Base-by-base conservation (phyloP, 2,113 vertebrate genomes). In the Fukomys damarensis region DNA sequence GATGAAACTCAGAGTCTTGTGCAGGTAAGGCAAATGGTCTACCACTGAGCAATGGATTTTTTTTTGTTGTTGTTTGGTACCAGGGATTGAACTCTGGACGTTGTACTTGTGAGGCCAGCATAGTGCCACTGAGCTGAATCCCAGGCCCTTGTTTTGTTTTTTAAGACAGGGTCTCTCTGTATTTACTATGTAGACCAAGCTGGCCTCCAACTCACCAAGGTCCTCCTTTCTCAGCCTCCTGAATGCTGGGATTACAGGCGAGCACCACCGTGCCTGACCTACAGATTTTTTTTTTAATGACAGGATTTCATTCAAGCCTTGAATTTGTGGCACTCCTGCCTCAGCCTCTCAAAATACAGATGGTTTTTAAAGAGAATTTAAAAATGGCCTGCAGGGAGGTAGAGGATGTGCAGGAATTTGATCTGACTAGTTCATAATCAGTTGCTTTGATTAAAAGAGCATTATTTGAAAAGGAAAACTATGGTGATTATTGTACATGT, bases 301-400 rank as follows among this genome's bases (percentile, higher is more conserved):
- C 11, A 56, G 16, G 16, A 12, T 56, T 56, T 56, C 54, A 56
- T 56, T 56, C 54, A 12, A 12, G 54, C 54, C 16, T 16, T 56
- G 54, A 56, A 56, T 16, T 56, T 12, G 16, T 56, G 54, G 54
- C 14, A 12, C 11, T 16, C 16, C 16, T 56, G 54, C 54, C 54
- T 56, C 16, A 56, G 54, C 54, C 54, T 56, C 54, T 12, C 54
- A 56, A 56, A 12, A 56, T 56, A 19, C 56, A 32, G 63, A 16
- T 89, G 24, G 52, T 90, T 94, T 96, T 96, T 93, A 56, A 93
- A 74, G 72, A 93, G 66, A 91, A 66, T 32, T 88, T 90, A 46
- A 92, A 6, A 82, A 35, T 72, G 77, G 3, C 59, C 91, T 77
- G 79, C 52, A 86, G 94, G 74, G 46, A 70, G 56, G 9, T 79